phyloP scores from a whole-genome alignment of 2,888 invertebrate species.

The Disparrhopalites patrizii region DNA sequence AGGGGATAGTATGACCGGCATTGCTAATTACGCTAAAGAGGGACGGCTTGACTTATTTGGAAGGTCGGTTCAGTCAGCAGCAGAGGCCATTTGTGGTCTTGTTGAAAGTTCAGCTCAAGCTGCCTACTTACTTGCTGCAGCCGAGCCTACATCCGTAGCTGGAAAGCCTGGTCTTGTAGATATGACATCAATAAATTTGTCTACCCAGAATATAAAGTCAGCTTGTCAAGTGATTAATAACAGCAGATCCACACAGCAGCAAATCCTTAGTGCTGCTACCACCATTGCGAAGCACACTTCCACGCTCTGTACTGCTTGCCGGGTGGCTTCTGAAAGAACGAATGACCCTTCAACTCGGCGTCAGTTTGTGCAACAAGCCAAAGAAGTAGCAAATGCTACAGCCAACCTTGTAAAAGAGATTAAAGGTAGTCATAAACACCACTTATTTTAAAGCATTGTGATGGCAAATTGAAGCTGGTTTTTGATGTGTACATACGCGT shows the following conservation, averaged over 20 bases:
- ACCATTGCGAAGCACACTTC: conserved; percentile 94
- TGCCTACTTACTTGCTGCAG: conserved; percentile 89
- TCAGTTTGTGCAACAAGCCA: conserved; percentile 95
- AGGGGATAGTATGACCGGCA: conserved; percentile 90
- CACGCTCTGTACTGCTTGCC: conserved; percentile 90
- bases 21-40: conserved; percentile 85
- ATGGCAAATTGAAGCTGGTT: background rate
- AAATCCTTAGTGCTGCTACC: conserved; percentile 85
- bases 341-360: conserved; percentile 86
- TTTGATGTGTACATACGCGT: background rate
- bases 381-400: conserved; percentile 94
- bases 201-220: conserved; percentile 82
- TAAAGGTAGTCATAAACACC: conserved; percentile 68
- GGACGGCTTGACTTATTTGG: conserved; percentile 82
- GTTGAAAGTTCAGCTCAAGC: conserved; percentile 93
- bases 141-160: conserved; percentile 82
- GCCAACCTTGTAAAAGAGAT: conserved; percentile 91
- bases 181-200: conserved; percentile 79
- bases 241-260: conserved; percentile 69
- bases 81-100: conserved; percentile 81
- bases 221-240: conserved; percentile 77
- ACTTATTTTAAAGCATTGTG: background rate
- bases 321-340: conserved; percentile 86
- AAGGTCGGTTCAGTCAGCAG: conserved; percentile 75
- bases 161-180: conserved; percentile 86